phyloP scores from a whole-genome alignment of 2,888 invertebrate species.

The Drosophila fulvimacula region DNA sequence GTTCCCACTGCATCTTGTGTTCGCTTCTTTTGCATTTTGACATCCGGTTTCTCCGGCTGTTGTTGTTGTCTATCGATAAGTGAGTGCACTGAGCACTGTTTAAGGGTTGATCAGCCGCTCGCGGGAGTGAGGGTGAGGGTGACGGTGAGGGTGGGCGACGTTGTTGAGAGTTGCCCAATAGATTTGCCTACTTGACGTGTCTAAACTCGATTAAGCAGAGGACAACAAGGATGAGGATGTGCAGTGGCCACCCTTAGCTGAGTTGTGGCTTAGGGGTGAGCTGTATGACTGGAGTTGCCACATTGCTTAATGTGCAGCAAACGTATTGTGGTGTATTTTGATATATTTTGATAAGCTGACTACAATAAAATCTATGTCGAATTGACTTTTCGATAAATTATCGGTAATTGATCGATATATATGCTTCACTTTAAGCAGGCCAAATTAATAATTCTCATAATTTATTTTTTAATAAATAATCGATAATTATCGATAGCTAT shows the following conservation, averaged over 20 bases:
- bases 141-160: slow-evolving; percentile 8
- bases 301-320: neutral
- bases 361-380: neutral
- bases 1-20: neutral
- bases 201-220: slow-evolving; percentile 50
- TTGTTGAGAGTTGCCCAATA: slow-evolving; percentile 18
- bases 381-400: neutral
- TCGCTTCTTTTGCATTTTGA: neutral
- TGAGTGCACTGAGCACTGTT: slow-evolving; percentile 22
- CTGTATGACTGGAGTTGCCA: slow-evolving; percentile 29
- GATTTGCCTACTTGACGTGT: slow-evolving; percentile 46
- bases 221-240: slow-evolving; percentile 10
- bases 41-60: slow-evolving; percentile 6
- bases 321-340: neutral
- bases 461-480: neutral
- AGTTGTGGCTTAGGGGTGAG: slow-evolving; percentile 11
- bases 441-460: no score
- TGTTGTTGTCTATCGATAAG: slow-evolving; percentile 52
- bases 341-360: neutral
- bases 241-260: slow-evolving; percentile 30
- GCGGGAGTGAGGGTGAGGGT: slow-evolving; percentile 10
- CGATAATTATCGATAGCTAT: neutral
- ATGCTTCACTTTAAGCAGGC: neutral
- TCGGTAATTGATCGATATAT: neutral
- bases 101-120: slow-evolving; percentile 40